phyloP scores from a whole-genome alignment of 2,888 invertebrate species.

The Macrophya annulata region DNA sequence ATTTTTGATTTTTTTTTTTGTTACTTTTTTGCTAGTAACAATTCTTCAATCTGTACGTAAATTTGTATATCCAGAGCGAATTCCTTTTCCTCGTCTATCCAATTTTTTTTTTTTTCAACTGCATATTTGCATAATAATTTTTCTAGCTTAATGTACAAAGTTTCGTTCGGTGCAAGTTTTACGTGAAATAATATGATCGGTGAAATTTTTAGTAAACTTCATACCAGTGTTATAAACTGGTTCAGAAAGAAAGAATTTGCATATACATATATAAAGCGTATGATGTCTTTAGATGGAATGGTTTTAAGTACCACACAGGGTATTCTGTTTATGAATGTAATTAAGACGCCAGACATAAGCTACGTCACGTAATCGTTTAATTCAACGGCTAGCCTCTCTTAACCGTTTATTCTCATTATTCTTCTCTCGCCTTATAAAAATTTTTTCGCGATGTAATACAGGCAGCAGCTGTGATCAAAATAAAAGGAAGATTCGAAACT shows the following conservation, averaged over 20 bases:
- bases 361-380: slow-evolving; percentile 69
- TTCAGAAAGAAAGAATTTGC: background rate
- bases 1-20: background rate
- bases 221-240: background rate
- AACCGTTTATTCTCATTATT: slow-evolving; percentile 29
- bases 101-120: background rate
- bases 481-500: background rate
- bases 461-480: background rate
- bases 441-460: background rate
- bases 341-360: slow-evolving; percentile 73
- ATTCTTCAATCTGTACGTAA: background rate
- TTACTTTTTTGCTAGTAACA: background rate
- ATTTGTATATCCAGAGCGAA: background rate
- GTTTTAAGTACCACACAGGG: background rate
- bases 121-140: background rate
- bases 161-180: background rate
- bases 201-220: background rate
- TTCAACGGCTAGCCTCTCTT: slow-evolving; percentile 64
- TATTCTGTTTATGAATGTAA: slow-evolving; percentile 70
- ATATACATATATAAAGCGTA: background rate
- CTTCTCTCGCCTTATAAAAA: background rate
- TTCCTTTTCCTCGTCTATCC: background rate
- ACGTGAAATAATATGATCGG: background rate
- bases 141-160: background rate
- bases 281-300: background rate